Evolutionary conservation across 2,888 invertebrate species (phyloP), one percentile per base, ranked within the genome.

Genomic region (Apoderus coryli): DNA sequence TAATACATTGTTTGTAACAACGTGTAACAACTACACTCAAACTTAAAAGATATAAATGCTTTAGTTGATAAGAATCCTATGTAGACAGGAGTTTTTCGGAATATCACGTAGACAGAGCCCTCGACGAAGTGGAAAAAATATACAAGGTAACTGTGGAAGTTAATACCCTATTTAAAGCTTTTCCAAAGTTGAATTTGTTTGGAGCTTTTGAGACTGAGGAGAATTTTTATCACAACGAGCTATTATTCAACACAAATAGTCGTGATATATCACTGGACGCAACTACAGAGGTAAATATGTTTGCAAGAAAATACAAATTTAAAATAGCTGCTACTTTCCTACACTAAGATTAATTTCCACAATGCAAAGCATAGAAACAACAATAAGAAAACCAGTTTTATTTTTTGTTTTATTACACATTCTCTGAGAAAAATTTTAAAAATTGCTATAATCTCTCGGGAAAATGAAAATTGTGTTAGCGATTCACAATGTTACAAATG

Each of bases 251-350:
- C 33, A 67, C 69, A 25, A 55, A 60, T 13, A 53, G 61, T 32
- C 65, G 65, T 29, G 50, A 52, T 34, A 53, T 71, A 29, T 61
- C 65, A 12, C 38, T 72, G 29, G 56, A 57, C 16, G 66, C 65
- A 14, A 59, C 61, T 11, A 48, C 68, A n/a, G 69, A 71, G 61
- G 67, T 70, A 54, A 50, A 43, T 45, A n/a, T n/a, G n/a, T n/a
- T n/a, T 27, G 13, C 10, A 25, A 25, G 10, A 22, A 9, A 22
- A 22, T n/a, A n/a, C n/a, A n/a, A n/a, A n/a, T n/a, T n/a, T n/a
- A n/a, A n/a, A n/a, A n/a, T n/a, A n/a, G n/a, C n/a, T n/a, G n/a
- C n/a, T n/a, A n/a, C n/a, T n/a, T n/a, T n/a, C n/a, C n/a, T n/a
- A n/a, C n/a, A n/a, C n/a, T n/a, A n/a, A n/a, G n/a, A n/a, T n/a